phyloP scores from a whole-genome alignment of 2,113 vertebrate genomes.

The Oriolus oriolus region DNA sequence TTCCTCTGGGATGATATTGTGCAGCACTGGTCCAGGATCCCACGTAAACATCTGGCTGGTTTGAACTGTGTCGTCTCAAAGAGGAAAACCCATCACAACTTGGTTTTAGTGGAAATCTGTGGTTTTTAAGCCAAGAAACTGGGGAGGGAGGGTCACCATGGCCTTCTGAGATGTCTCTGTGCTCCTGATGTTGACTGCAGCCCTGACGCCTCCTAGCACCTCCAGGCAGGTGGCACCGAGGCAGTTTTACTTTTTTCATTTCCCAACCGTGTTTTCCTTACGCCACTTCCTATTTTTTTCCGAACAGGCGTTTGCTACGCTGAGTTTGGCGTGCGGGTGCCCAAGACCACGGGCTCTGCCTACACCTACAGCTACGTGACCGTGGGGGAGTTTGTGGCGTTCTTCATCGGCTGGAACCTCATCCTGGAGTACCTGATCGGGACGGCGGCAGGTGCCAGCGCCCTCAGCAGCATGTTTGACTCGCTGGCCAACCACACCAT shows the following conservation, averaged over 20 bases:
- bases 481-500: slow-evolving; percentile 96
- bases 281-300: accelerated
- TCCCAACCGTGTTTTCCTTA: background rate
- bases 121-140: background rate
- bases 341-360: slow-evolving; percentile 95
- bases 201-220: background rate
- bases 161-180: accelerated
- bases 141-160: background rate
- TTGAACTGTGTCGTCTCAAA: background rate
- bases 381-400: slow-evolving; percentile 93
- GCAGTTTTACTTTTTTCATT: background rate
- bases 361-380: slow-evolving; percentile 99
- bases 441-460: slow-evolving; percentile 90
- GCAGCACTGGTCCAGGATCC: background rate
- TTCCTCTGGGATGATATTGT: background rate
- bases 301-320: slow-evolving; percentile 90
- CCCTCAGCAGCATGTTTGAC: slow-evolving; percentile 98
- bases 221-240: background rate
- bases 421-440: slow-evolving; percentile 98
- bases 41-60: background rate
- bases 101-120: background rate
- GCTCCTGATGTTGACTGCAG: background rate
- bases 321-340: slow-evolving; percentile 94
- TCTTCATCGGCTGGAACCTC: slow-evolving; percentile 98
- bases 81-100: background rate